Base-by-base conservation (phyloP, 2,888 invertebrate genomes). In the Melieria omissa region DNA sequence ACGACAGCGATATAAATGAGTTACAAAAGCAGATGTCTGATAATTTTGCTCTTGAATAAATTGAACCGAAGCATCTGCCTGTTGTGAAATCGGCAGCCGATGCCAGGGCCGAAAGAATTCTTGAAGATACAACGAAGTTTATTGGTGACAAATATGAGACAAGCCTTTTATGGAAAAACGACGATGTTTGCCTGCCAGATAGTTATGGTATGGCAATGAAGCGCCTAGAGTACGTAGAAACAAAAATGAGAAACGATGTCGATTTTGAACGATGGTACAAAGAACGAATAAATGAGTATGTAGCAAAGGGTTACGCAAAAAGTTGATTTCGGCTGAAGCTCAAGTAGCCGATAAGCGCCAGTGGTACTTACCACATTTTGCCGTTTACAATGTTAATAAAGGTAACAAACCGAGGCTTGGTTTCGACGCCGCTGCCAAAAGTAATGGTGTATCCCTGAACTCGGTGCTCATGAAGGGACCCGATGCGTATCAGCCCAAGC, bases 381-480 rank as follows among this genome's bases (percentile, higher is more conserved):
- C 49, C 10, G 52, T 42, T 52, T 52, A 64, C 44, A 64, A 64
- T 64, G 41, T 64, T 7, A 64, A 64, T 10, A 54, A 65, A 14
- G 54, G 54, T 44, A 65, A 44, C 14, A 64, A 64, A 52, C 52
- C 57, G 12, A 45, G 45, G 12, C 61, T 45, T 61, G 61, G 44
- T 12, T 61, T 61, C 16, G 61, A 60, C 45, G 29, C 29, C 29
- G 29, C 29, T 29, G 29, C 29, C 29, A 29, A 29, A 29, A 29
- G 29, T 29, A 49, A 77, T 12, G 80, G 79, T 5, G 44, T 75
- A 2, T 76, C 74, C 6, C 63, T 82, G 9, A 82, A 83, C 67
- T 78, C 79, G 8, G 45, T 73, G 8, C 66, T 85, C 7, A 58
- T 83, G 5, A 74, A 76, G 16, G 84, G 84, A 3, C 82, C 84